Conservation (phyloP, 2,888 invertebrate genomes). For the Orchesellides sinensis region DNA sequence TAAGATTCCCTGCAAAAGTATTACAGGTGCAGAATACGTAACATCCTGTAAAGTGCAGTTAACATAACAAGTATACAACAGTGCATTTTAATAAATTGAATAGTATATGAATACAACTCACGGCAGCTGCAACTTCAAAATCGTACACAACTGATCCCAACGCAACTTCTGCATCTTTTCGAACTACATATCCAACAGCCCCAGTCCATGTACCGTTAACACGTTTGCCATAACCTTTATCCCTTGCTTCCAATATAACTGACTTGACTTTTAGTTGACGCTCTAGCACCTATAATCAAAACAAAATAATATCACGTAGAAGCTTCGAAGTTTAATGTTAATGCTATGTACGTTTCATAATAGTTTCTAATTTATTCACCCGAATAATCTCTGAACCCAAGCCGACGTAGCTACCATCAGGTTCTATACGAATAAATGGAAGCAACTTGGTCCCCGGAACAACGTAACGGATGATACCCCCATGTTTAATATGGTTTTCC, state of each 20-base stretch:
- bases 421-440: not conserved
- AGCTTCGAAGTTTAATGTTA: no score
- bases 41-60: not conserved
- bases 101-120: no score
- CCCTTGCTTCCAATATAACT: not conserved
- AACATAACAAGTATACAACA: no score
- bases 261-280: not conserved
- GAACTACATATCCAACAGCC: constrained; percentile 1
- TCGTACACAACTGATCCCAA: not conserved
- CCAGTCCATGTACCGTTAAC: not conserved
- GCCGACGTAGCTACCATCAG: not conserved
- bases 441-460: not conserved
- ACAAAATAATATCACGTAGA: no score
- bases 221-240: not conserved
- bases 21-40: not conserved
- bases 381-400: not conserved
- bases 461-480: not conserved
- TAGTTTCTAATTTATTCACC: no score
- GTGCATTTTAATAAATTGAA: no score
- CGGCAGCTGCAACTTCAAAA: not conserved
- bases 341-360: no score
- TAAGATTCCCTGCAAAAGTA: not conserved
- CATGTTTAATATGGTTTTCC: not conserved
- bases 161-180: constrained; percentile 4
- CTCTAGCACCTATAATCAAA: not conserved